Percentiles rank a stretch among this genome's conserved stretches.
Conservation (phyloP, 2,113 vertebrate species). For the Tragulus kanchil region DNA sequence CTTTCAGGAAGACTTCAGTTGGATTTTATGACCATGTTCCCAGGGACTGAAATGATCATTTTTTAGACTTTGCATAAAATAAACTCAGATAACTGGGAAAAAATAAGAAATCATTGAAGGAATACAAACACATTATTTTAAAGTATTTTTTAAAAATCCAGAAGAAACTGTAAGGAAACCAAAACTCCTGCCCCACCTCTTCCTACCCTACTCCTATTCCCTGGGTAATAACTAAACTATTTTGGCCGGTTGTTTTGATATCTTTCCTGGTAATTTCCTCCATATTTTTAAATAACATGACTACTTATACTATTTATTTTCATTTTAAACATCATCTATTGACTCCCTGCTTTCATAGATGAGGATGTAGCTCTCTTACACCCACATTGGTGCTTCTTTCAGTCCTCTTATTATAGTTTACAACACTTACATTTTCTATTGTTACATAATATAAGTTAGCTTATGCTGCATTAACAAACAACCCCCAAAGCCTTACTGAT, state of each 20-base stretch:
- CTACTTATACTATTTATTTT: conserved; percentile 34
- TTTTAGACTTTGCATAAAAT: conserved; percentile 33
- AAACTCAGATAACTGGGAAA: conserved; percentile 21
- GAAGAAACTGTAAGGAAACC: conserved; percentile 42
- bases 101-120: background rate
- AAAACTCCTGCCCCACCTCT: background rate
- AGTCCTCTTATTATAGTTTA: background rate
- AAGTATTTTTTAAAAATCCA: background rate
- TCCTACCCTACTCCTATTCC: background rate
- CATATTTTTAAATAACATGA: conserved; percentile 42
- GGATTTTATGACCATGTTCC: conserved; percentile 25
- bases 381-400: background rate
- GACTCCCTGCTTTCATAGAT: background rate
- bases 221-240: conserved; percentile 7
- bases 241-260: background rate
- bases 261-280: conserved; percentile 10
- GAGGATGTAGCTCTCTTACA: conserved; percentile 1
- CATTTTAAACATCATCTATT: conserved; percentile 35
- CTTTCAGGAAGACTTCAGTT: conserved; percentile 15
- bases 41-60: background rate
- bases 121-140: conserved; percentile 5
- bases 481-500: background rate
- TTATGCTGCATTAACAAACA: conserved; percentile 34
- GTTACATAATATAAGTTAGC: background rate
- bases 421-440: conserved; percentile 24